Evolutionary conservation across 2,113 vertebrate species (phyloP).

Genomic region (Saccopteryx leptura): DNA sequence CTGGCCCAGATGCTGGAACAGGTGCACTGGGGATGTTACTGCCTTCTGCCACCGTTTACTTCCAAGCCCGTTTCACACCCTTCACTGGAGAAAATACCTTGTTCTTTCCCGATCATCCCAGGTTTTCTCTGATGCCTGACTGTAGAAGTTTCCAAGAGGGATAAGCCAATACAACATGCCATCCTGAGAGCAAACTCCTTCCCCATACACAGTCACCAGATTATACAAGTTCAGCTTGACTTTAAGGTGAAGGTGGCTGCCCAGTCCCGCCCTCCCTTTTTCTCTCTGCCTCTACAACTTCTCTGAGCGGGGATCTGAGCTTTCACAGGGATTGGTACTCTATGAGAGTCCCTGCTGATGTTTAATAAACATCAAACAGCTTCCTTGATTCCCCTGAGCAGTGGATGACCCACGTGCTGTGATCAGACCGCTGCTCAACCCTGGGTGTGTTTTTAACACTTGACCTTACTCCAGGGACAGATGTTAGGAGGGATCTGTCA

Average conservation of each 20-base stretch:
- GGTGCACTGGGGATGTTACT: too few species aligned
- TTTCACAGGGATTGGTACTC: background rate
- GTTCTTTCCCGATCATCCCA: background rate
- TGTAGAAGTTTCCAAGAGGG: background rate
- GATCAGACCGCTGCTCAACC: conserved; percentile 42
- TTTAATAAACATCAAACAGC: conserved; percentile 66
- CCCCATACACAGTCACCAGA: background rate
- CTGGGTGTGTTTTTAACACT: conserved; percentile 52
- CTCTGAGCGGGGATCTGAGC: background rate
- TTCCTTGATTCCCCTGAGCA: conserved; percentile 34
- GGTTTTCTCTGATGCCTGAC: background rate
- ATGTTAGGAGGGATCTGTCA: conserved; percentile 30
- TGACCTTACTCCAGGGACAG: conserved; percentile 61
- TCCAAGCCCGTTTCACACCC: background rate
- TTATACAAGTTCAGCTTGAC: background rate
- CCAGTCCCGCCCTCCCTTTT: background rate
- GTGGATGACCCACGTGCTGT: background rate
- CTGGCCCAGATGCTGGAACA: background rate
- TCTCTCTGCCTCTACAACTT: conserved; percentile 14
- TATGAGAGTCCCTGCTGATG: conserved; percentile 46
- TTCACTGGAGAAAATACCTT: background rate
- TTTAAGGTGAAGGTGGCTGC: background rate
- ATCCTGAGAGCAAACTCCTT: background rate
- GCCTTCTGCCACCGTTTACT: background rate
- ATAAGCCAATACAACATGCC: background rate